Evolutionary conservation across 2,888 invertebrate genomes (phyloP).

Genomic region (Keiferia lycopersicella): DNA sequence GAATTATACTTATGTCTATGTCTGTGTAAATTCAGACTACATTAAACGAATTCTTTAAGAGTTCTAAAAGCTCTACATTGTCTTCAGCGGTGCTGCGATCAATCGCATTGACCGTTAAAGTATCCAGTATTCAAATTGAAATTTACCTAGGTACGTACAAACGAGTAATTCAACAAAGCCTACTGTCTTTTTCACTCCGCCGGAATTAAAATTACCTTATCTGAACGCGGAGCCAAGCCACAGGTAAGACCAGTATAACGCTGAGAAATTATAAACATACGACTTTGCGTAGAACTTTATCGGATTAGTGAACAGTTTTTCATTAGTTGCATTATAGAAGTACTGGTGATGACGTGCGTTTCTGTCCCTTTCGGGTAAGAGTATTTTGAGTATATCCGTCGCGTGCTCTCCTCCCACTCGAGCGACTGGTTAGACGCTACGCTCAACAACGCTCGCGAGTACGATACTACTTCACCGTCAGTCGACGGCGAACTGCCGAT

Average conservation of each 20-base stretch:
- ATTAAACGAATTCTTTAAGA: background rate
- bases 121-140: constrained; percentile 65
- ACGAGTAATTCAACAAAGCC: constrained; percentile 48
- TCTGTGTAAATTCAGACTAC: background rate
- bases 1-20: background rate
- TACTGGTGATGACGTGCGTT: constrained; percentile 56
- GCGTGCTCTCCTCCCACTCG: constrained; percentile 69
- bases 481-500: constrained; percentile 70
- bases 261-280: constrained; percentile 52
- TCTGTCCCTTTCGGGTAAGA: constrained; percentile 53
- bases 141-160: constrained; percentile 34
- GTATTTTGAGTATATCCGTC: constrained; percentile 53
- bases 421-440: constrained; percentile 44
- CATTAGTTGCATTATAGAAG: constrained; percentile 68
- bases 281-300: constrained; percentile 50
- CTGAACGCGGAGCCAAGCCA: constrained; percentile 63
- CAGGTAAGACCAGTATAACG: constrained; percentile 77
- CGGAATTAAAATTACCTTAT: constrained; percentile 78
- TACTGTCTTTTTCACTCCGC: constrained; percentile 73
- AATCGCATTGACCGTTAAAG: constrained; percentile 58
- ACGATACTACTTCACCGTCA: constrained; percentile 66
- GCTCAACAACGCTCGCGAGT: constrained; percentile 47
- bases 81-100: background rate
- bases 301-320: constrained; percentile 54
- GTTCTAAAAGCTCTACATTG: background rate